Evolutionary conservation across 2,113 vertebrate species (phyloP), one percentile per base, ranked within the genome.

Genomic region (Chascanopsetta lugubris): DNA sequence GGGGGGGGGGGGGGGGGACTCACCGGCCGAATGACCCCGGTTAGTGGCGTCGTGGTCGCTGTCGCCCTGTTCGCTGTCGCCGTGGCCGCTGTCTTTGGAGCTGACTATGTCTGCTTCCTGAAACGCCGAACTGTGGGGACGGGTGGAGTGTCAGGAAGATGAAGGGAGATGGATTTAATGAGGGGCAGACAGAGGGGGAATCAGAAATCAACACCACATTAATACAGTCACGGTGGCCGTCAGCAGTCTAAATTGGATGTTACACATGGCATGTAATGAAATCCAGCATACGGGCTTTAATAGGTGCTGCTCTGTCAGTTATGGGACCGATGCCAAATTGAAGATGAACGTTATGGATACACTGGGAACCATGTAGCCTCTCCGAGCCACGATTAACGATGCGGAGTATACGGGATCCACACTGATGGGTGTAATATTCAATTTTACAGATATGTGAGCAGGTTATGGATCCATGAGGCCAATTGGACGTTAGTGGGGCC

Each of bases 21-120:
- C 92, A 99, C 97, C 97, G 77, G 96, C 94, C 68, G 95, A 95
- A 91, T 98, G 97, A 91, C 95, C 97, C 87, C 97, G 94, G 92
- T 98, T 97, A 89, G 97, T 98, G 91, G 97, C 97, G 55, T 99
- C 97, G 65, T 99, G 97, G 89, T 99, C 97, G 80, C 97, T 99
- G 92, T 99, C 97, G 72, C 97, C 97, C 92, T 99, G 97, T 53
- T 99, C 97, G 76, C 97, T 99, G 94, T 99, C 97, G 48, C 97
- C 97, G 27, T 99, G 97, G 71, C 97, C 97, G 79, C 97, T 99
- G 94, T 99, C 97, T 93, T 99, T 99, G 82, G 97, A 99, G 90
- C 97, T 99, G 86, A 99, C 96, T 66, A 99, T 97, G 90, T 99
- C 97, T 76, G 97, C 97, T 89, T 99, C 97, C 90, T 99, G 97